Evolutionary conservation across 2,888 invertebrate genomes (phyloP), one percentile per base, ranked within the genome.

Genomic region (Xestia sexstrigata): DNA sequence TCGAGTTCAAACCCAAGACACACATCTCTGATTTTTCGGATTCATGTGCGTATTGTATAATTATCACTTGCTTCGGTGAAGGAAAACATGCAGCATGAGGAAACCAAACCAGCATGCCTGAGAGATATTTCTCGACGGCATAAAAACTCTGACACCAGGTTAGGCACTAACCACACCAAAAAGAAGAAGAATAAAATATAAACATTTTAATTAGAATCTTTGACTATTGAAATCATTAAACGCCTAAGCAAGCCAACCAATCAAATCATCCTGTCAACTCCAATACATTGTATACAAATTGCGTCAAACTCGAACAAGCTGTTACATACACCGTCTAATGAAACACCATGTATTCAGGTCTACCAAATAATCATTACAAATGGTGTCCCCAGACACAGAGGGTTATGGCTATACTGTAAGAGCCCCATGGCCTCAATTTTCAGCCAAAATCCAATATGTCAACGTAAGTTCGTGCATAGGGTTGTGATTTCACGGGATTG

Each of bases 371-470:
- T 83, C 66, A 83, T 83, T 83, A 73, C 58, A 67, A 66, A 70
- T 70, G 72, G 71, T 74, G 68, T 83, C 70, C 74, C 76, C 74
- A 62, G 70, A 65, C 79, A 70, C 77, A 79, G 74, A 84, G 74
- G 30, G 77, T 81, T 78, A 81, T 78, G 72, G 70, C 75, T 74
- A 62, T 73, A 84, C 30, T 55, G 66, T 39, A 49, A 76, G 30
- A 76, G 30, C 83, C 85, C 79, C 80, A 79, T 72, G 78, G 73
- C 81, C 85, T 88, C 83, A 89, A 88, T 89, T 87, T 87, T 82
- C 81, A 87, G 74, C 84, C 85, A 87, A 87, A 90, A 90, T 89
- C 88, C 86, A 90, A 90, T 91, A 90, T 89, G 88, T 89, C 88
- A 90, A 85, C 81, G 76, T 80, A 70, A 62, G 65, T 35, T 30